Percentiles rank a stretch among this genome's conserved stretches.
phyloP scores from a whole-genome alignment of 2,888 invertebrate genomes.

The Pyrgus malvae region DNA sequence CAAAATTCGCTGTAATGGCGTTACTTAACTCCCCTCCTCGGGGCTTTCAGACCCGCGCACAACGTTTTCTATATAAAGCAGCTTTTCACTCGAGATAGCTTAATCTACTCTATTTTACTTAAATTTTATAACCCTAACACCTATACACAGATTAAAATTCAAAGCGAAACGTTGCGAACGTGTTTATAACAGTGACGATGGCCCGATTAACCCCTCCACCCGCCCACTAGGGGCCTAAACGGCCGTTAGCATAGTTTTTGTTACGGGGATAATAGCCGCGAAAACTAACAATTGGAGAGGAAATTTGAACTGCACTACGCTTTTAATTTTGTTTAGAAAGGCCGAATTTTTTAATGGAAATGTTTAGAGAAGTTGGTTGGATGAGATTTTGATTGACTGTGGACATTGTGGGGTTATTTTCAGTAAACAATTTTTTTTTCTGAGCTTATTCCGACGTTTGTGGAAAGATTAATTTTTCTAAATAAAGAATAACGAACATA shows the following conservation, averaged over 20 bases:
- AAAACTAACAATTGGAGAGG: slow-evolving; percentile 21
- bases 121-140: slow-evolving; percentile 34
- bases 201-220: slow-evolving; percentile 49
- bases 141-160: slow-evolving; percentile 27
- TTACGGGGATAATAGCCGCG: slow-evolving; percentile 23
- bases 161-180: slow-evolving; percentile 44
- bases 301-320: slow-evolving; percentile 20
- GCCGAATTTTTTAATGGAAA: slow-evolving; percentile 6
- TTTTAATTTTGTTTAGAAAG: slow-evolving; percentile 22
- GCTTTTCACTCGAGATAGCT: slow-evolving; percentile 27
- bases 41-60: neutral
- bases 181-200: slow-evolving; percentile 62
- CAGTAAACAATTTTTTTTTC: too few species aligned
- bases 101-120: slow-evolving; percentile 27
- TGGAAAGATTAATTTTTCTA: too few species aligned
- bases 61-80: slow-evolving; percentile 17
- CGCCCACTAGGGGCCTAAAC: slow-evolving; percentile 11
- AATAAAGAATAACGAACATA: too few species aligned
- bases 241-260: slow-evolving; percentile 29
- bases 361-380: too few species aligned
- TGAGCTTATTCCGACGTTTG: too few species aligned
- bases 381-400: too few species aligned
- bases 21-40: slow-evolving; percentile 4
- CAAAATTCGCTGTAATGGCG: slow-evolving; percentile 16
- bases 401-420: too few species aligned